Base-by-base conservation (phyloP, 2,113 vertebrate genomes). In the Hippocampus comes region DNA sequence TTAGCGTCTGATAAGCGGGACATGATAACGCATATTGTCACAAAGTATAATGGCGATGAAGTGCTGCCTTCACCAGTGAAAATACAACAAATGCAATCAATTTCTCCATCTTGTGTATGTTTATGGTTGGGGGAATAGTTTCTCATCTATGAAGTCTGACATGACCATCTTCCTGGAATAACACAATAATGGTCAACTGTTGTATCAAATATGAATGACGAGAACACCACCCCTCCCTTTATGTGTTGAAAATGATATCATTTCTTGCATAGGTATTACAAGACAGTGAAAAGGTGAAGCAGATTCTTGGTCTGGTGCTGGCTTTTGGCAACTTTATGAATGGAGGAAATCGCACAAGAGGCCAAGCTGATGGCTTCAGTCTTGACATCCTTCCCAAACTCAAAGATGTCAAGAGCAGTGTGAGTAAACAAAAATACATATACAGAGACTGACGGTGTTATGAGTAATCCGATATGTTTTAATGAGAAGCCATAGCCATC, bases 311-410 rank as follows among this genome's bases (percentile, higher is more conserved):
- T 71, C 90, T 99, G 82, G 92, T 98, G 78, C 93, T 99, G 78
- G 96, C 95, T n/a, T 96, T 99, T 77, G 97, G 97, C 42, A 99
- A 99, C 90, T 99, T 94, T 82, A 98, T 99, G 97, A 99, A 99
- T 56, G 97, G 96, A 75, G 97, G 97, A 21, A 99, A 99, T 83
- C 92, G 96, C 79, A 97, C 95, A 5, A 85, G 97, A 77, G 97
- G 97, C 17, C 97, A 99, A 71, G 97, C 97, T 1, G 97, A 99
- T 68, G 97, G 97, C 2, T 99, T 98, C 85, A 93, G 91, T 17
- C 85, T 99, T 4, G 97, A 99, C 82, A 99, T 99, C 72, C 93
- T 99, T 66, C 97, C 97, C 21, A 99, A 99, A 89, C 91, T 99
- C 51, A 98, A 97, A 89, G 97, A 99, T 75, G 97, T 99, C 43